These are phyloP conservation scores for Eupeodes latifasciatus DNA, from an alignment of 2,888 invertebrate genomes.

Conservation along the genomic window DNA sequence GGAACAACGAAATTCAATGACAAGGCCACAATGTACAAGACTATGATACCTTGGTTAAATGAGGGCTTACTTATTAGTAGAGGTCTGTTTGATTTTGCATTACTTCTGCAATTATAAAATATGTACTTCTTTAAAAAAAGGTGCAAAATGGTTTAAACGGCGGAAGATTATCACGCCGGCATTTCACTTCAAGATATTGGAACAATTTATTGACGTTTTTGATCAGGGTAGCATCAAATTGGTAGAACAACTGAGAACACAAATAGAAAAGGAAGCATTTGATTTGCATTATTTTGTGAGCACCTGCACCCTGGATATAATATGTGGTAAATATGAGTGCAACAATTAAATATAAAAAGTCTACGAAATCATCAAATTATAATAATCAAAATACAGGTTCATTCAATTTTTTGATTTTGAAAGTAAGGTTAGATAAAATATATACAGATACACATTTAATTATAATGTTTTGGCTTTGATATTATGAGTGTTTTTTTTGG, in stretches of 20 bases:
- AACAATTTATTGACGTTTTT: conserved; percentile 89
- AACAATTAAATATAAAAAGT: no score
- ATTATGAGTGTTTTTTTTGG: no score
- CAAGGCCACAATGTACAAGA: conserved; percentile 85
- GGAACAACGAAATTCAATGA: conserved; percentile 83
- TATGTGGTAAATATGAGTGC: conserved; percentile 85
- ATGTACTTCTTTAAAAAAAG: conserved; percentile 44
- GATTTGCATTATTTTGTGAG: conserved; percentile 87
- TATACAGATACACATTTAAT: no score
- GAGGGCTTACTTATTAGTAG: conserved; percentile 78
- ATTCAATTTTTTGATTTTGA: no score
- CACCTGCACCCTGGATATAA: conserved; percentile 87
- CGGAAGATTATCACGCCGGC: conserved; percentile 91
- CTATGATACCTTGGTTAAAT: conserved; percentile 78
- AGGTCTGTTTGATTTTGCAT: conserved; percentile 70
- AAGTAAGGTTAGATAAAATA: no score
- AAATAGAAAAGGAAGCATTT: conserved; percentile 83
- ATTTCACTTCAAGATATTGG: conserved; percentile 92
- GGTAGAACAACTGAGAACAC: conserved; percentile 80
- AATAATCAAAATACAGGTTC: no score
- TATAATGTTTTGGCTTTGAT: no score
- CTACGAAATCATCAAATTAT: no score
- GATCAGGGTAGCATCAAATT: conserved; percentile 86
- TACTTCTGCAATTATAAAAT: conserved; percentile 77
- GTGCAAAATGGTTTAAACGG: conserved; percentile 84